Evolutionary conservation across 2,113 vertebrate species (phyloP).

Genomic region (Falcunculus frontatus): DNA sequence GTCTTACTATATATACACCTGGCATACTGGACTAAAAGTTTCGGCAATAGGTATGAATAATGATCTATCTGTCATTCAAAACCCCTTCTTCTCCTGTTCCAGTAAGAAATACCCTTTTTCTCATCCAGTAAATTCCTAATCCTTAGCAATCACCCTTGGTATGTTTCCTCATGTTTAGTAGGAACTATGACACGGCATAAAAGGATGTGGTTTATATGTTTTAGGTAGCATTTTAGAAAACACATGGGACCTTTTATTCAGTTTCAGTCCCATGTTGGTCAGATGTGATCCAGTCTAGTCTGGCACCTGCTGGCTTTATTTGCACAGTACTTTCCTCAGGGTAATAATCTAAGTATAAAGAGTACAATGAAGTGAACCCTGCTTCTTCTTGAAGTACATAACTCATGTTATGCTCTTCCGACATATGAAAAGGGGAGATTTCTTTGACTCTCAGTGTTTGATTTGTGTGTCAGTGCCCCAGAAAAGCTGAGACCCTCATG

Average conservation of each 20-base stretch:
- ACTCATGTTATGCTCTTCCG: not conserved
- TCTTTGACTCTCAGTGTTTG: not conserved
- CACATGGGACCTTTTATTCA: not conserved
- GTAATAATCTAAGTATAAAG: not conserved
- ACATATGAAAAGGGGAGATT: not conserved
- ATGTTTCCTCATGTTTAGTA: not conserved
- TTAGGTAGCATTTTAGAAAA: not conserved
- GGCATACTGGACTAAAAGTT: not conserved
- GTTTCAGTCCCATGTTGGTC: not conserved
- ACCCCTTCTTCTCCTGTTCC: not conserved
- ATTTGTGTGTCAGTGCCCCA: not conserved
- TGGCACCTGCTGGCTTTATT: not conserved
- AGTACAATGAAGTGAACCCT: not conserved
- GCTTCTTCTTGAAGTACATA: not conserved
- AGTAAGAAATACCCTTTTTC: not conserved
- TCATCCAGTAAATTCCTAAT: not conserved
- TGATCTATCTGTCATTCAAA: not conserved
- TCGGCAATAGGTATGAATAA: not conserved
- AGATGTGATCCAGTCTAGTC: not conserved
- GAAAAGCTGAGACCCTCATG: not conserved
- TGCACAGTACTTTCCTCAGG: accelerated
- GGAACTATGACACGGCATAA: not conserved
- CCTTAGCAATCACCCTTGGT: not conserved
- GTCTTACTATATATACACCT: not conserved
- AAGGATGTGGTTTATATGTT: not conserved